phyloP scores from a whole-genome alignment of 2,797 vertebrate species.

The Echiichthys vipera region DNA sequence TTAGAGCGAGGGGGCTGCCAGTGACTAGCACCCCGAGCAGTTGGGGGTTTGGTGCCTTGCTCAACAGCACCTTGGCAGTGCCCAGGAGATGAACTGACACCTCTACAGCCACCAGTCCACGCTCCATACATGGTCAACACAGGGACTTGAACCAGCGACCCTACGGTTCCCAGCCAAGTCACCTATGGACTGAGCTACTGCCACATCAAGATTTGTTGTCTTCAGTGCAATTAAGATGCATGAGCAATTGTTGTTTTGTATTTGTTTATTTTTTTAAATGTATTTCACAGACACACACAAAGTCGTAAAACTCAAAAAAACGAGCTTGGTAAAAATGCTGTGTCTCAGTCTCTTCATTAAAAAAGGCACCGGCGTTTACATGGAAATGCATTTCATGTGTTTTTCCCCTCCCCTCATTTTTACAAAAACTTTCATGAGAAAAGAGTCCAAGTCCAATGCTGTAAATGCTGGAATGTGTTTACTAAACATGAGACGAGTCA shows the following conservation, averaged over 20 bases:
- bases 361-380: slow-evolving; percentile 39
- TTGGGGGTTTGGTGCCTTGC: no score
- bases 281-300: slow-evolving; percentile 30
- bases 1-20: no score
- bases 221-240: background rate
- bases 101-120: no score
- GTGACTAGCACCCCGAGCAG: no score
- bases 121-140: no score
- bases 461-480: slow-evolving; percentile 6
- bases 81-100: no score
- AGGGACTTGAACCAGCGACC: no score
- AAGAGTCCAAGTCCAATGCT: background rate
- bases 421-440: background rate
- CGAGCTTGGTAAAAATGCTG: slow-evolving; percentile 4
- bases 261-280: slow-evolving; percentile 58
- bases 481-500: background rate
- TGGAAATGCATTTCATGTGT: background rate
- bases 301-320: slow-evolving; percentile 11
- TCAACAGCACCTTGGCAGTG: no score
- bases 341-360: background rate
- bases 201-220: background rate
- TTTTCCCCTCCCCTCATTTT: background rate
- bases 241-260: background rate
- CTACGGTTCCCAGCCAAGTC: no score
- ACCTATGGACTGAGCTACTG: no score